A percentile compares a stretch with the other conserved stretches of the same genome.
Evolutionary conservation across 2,888 invertebrate species (phyloP).

Genomic region (Orthonychiurus folsomi): DNA sequence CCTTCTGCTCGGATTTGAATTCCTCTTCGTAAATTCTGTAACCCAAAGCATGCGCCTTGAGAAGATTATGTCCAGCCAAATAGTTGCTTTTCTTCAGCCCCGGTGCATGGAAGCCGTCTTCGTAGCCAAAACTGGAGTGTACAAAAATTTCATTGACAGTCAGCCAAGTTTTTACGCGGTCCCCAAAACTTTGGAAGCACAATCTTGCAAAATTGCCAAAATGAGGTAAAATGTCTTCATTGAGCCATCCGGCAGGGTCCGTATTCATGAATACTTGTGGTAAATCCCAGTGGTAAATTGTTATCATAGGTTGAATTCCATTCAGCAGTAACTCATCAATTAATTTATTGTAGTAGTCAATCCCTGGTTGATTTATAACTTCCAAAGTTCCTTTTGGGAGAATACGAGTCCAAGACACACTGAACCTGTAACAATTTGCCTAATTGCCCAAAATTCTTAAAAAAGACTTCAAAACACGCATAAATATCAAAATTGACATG

Average conservation of each 20-base stretch:
- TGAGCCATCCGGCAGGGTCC: conserved; percentile 29
- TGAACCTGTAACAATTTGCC: conserved; percentile 43
- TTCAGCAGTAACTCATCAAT: conserved; percentile 58
- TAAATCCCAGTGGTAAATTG: conserved; percentile 61
- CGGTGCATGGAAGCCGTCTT: conserved; percentile 22
- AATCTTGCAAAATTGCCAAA: conserved; percentile 33
- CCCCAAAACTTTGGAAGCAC: conserved; percentile 30
- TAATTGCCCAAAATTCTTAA: conserved; percentile 7
- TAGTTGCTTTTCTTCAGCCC: conserved; percentile 47
- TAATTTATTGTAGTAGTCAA: conserved; percentile 66
- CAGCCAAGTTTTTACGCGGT: conserved; percentile 35
- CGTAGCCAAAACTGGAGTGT: conserved; percentile 37
- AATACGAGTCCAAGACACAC: conserved; percentile 47
- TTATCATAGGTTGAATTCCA: conserved; percentile 53
- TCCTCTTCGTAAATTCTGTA: conserved; percentile 43
- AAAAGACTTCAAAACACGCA: no score
- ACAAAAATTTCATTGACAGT: conserved; percentile 37
- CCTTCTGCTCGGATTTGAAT: conserved; percentile 37
- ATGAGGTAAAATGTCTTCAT: conserved; percentile 25
- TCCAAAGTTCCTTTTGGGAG: conserved; percentile 43
- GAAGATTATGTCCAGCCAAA: conserved; percentile 50
- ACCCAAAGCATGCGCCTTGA: conserved; percentile 44
- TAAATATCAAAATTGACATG: not conserved
- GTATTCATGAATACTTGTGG: conserved; percentile 44
- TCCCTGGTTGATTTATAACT: conserved; percentile 56